These are phyloP conservation scores for Philonicus albiceps DNA, from an alignment of 2,888 invertebrate species.

Conservation along the genomic window DNA sequence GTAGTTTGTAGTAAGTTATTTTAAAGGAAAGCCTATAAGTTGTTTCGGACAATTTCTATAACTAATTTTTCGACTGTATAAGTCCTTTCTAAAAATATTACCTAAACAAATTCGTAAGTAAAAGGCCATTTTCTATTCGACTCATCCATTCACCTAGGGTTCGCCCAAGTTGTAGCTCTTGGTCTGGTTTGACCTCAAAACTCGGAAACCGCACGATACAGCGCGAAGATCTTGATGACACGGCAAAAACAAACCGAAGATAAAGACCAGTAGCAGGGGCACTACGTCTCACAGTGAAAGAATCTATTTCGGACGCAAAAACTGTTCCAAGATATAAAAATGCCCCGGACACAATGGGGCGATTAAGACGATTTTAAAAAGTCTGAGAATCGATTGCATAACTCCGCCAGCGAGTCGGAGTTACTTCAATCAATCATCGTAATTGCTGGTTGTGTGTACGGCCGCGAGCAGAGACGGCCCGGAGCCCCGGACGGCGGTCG, in stretches of 20 bases:
- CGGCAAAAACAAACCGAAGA: background rate
- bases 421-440: constrained; percentile 39
- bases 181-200: constrained; percentile 28
- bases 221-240: background rate
- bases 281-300: constrained; percentile 1
- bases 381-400: constrained; percentile 40
- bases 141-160: background rate
- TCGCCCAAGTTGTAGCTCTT: background rate
- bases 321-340: background rate
- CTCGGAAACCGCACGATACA: background rate
- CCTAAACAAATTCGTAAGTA: background rate
- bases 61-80: background rate
- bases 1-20: background rate
- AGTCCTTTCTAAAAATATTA: background rate
- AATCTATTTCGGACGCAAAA: constrained; percentile 14
- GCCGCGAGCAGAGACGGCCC: background rate
- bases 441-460: constrained; percentile 29
- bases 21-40: background rate
- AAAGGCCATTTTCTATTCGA: background rate
- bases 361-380: constrained; percentile 40
- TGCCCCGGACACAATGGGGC: constrained; percentile 26
- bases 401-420: constrained; percentile 29
- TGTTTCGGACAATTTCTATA: background rate
- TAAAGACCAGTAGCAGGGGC: constrained; percentile 15
- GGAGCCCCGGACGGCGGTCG: background rate